Conservation (phyloP, 2,888 invertebrate genomes). For the Glyphotaelius pellucidus region DNA sequence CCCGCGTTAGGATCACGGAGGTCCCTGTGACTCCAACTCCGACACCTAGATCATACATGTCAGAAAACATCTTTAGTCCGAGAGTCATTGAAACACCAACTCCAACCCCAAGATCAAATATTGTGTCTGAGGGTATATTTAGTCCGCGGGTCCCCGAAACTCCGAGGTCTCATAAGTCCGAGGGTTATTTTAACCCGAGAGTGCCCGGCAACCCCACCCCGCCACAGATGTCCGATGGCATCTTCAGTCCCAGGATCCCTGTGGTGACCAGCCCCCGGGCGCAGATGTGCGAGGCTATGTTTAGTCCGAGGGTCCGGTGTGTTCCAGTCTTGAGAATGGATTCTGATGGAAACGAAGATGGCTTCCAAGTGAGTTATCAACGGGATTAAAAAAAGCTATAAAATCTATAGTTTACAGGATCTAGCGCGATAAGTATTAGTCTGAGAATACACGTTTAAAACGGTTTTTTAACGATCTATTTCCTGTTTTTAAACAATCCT, state of each 20-base stretch:
- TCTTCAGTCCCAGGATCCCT: slow-evolving; percentile 51
- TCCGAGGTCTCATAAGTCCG: slow-evolving; percentile 62
- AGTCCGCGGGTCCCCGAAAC: slow-evolving; percentile 66
- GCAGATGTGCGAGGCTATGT: slow-evolving; percentile 59
- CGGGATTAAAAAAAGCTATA: background rate
- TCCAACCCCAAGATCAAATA: background rate
- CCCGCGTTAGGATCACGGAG: slow-evolving; percentile 67
- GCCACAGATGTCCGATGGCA: slow-evolving; percentile 53
- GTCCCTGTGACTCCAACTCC: slow-evolving; percentile 67
- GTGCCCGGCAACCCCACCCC: slow-evolving; percentile 67
- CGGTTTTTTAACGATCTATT: background rate
- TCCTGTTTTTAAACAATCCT: background rate
- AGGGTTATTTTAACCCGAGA: slow-evolving; percentile 56
- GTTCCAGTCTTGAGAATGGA: slow-evolving; percentile 64
- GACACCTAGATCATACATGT: slow-evolving; percentile 50
- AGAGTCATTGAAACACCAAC: slow-evolving; percentile 50
- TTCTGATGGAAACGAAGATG: slow-evolving; percentile 43
- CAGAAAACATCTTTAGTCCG: slow-evolving; percentile 60
- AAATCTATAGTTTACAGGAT: background rate
- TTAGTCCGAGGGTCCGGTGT: slow-evolving; percentile 63
- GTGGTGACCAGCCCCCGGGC: slow-evolving; percentile 45
- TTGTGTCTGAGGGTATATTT: background rate
- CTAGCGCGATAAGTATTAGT: background rate
- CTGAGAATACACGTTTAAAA: background rate
- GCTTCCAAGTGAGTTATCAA: slow-evolving; percentile 16